Base-by-base conservation (phyloP, 2,113 vertebrate species). In the Aldabrachelys gigantea region DNA sequence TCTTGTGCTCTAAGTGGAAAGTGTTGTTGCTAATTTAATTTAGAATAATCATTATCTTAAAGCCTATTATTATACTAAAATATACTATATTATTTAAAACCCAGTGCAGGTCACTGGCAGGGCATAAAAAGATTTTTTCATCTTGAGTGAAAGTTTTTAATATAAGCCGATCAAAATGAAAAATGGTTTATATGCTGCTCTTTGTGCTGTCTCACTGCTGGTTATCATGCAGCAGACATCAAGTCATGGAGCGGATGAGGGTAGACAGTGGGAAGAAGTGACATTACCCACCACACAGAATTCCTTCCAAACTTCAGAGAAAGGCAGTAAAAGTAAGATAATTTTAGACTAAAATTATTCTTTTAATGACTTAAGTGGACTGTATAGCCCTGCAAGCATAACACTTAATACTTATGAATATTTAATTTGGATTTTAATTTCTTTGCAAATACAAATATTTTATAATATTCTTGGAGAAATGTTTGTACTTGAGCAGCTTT, bases 1-100 rank as follows among this genome's bases (percentile, higher is more conserved):
- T 91, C 84, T 29, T 65, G 49, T 81, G 10, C 25, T 81, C 91
- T 82, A 93, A 88, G 35, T 6, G 29, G 41, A 69, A 65, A 59
- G 17, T 89, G 10, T 53, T 92, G 4, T 72, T 75, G 21, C 10
- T 75, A 62, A 31, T 75, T 85, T 88, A 91, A 47, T 44, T 52
- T 91, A 44, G 41, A 80, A 31, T 83, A 80, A 78, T 89, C 88
- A 82, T 49, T 49, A 62, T 31, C 57, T 62, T 82, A 91, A 93
- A 47, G 14, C 12, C 52, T 53, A 53, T 50, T 50, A 50, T 53
- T 53, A 21, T 53, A 53, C 8, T 53, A 3, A 19, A 53, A 22
- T 22, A 54, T 22, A 4, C 2, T 54, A 25, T 5, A 13, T 24
- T 88, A 75, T 22, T 92, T 59, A 85, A 21, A 44, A 80, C 8